Conservation (phyloP, 2,888 invertebrate genomes). For the Argyresthia goedartella region DNA sequence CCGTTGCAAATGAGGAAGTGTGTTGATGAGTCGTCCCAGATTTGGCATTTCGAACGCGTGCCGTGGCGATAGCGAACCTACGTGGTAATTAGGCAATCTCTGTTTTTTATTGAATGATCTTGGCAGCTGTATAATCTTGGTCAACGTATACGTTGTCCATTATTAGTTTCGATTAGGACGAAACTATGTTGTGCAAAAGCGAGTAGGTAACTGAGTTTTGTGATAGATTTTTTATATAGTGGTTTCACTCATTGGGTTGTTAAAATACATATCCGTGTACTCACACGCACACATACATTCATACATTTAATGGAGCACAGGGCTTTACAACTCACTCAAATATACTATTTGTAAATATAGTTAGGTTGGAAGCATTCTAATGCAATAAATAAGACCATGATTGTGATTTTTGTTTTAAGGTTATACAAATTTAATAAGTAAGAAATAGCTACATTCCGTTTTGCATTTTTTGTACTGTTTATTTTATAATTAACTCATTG, state of each 20-base stretch:
- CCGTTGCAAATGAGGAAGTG: slow-evolving; percentile 73
- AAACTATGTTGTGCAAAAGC: too few relatives aligned
- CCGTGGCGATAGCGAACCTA: slow-evolving; percentile 69
- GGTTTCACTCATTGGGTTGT: neutral
- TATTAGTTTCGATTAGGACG: too few relatives aligned
- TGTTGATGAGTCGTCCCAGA: slow-evolving; percentile 68
- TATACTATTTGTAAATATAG: neutral
- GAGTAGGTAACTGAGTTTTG: too few relatives aligned
- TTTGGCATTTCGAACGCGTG: slow-evolving; percentile 77
- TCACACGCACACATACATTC: neutral
- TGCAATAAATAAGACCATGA: neutral
- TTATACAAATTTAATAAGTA: too few relatives aligned
- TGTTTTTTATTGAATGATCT: too few relatives aligned
- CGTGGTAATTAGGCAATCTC: too few relatives aligned
- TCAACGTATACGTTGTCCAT: too few relatives aligned
- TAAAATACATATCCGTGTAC: neutral
- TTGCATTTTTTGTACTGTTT: too few relatives aligned
- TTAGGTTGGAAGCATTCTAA: too few relatives aligned
- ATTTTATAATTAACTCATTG: too few relatives aligned
- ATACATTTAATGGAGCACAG: neutral
- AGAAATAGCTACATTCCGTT: too few relatives aligned
- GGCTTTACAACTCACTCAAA: neutral
- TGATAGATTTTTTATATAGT: neutral
- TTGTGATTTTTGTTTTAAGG: neutral
- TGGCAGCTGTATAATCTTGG: too few relatives aligned